Evolutionary conservation across 2,113 vertebrate species (phyloP), one percentile per base, ranked within the genome.

Genomic region (Kryptolebias marmoratus): DNA sequence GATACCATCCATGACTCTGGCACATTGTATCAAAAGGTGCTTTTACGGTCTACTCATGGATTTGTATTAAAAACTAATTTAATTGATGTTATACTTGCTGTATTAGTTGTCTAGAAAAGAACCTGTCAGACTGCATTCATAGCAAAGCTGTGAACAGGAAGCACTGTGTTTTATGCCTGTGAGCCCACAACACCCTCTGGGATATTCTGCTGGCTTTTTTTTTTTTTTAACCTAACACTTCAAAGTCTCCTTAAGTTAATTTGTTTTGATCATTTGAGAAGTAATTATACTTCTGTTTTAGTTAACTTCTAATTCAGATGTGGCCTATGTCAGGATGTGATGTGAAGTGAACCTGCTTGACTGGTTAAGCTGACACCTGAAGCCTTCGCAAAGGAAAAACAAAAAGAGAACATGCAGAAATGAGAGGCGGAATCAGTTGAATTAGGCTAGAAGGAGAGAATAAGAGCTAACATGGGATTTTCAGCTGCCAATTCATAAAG

Each of bases 401-500:
- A 73, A 83, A 80, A 72, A 64, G 44, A 39, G 31, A 63, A 75
- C 68, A 71, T 53, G 71, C 48, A 71, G 69, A 75, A 80, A 74
- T 60, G 42, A 70, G 47, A 52, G 63, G 75, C 71, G 63, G 68
- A 80, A 68, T 80, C 48, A 63, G 64, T 70, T 44, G 49, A 74
- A 60, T 47, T 50, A n/a, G 27, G 54, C 49, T 45, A 50, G 16
- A 30, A 22, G 14, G 9, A 31, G 50, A 73, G 22, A 65, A 55
- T 80, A 72, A 83, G 80, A 86, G 60, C 71, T 88, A 82, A 86
- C 83, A 84, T 80, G 81, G 82, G 80, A 87, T 80, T 91, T 90
- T 59, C 79, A 90, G 77, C 83, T 89, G 89, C 87, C 91, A 90
- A 83, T 88, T 88, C 55, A 13, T 80, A 83, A 87, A 92, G 88